Evolutionary conservation across 2,797 vertebrate species (phyloP).

Genomic region (Parauchenoglanis ngamensis): DNA sequence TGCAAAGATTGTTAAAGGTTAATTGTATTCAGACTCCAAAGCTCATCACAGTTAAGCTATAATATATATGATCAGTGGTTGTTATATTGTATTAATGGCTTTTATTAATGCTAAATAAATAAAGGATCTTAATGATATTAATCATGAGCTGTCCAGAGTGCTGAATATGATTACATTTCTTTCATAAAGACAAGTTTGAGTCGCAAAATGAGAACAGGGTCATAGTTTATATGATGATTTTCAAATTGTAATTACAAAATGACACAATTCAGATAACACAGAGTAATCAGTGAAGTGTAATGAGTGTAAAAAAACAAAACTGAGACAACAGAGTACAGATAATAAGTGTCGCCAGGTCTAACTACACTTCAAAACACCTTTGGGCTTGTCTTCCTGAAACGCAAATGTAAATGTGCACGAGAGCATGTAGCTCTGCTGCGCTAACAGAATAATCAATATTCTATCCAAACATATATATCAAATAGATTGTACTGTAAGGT

Average conservation of each 20-base stretch:
- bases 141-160: slow-evolving; percentile 64
- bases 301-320: neutral
- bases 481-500: neutral
- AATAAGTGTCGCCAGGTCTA: neutral
- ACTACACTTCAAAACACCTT: neutral
- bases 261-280: neutral
- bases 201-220: no score
- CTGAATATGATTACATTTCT: slow-evolving; percentile 51
- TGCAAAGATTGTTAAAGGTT: neutral
- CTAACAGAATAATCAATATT: slow-evolving; percentile 32
- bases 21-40: neutral
- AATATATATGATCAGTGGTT: neutral
- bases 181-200: neutral
- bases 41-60: neutral
- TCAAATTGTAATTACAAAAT: neutral
- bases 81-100: neutral
- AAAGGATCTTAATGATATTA: slow-evolving; percentile 5
- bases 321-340: neutral
- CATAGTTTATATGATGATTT: neutral
- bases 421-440: neutral
- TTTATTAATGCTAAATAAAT: neutral
- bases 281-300: neutral
- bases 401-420: neutral
- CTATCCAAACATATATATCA: slow-evolving; percentile 2
- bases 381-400: neutral